Evolutionary conservation across 2,888 invertebrate genomes (phyloP).

Genomic region (Cheilosia variabilis): DNA sequence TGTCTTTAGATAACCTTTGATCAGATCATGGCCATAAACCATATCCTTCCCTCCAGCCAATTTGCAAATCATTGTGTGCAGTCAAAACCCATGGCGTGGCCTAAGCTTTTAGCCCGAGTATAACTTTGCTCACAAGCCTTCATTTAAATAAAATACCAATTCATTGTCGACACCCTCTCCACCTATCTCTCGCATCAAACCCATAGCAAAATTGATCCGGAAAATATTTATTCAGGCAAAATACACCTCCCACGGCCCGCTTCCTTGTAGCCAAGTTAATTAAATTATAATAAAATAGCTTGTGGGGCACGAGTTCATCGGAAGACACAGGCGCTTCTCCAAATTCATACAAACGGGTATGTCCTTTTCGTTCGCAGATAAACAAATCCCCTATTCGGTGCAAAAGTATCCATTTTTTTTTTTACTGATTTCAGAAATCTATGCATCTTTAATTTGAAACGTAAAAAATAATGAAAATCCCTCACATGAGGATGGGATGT

Average conservation of each 20-base stretch:
- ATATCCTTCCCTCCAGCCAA: conserved; percentile 6
- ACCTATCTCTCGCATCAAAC: background rate
- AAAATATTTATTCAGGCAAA: conserved; percentile 55
- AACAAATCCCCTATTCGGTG: conserved; percentile 5
- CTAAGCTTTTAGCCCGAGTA: conserved; percentile 44
- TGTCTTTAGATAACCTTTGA: conserved; percentile 66
- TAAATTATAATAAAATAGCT: conserved; percentile 69
- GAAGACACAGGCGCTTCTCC: conserved; percentile 20
- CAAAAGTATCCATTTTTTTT: background rate
- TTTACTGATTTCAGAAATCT: background rate
- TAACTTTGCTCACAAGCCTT: conserved; percentile 55
- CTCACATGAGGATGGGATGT: conserved; percentile 6
- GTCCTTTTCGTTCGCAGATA: conserved; percentile 17
- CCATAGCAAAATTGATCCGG: conserved; percentile 53
- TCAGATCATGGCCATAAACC: conserved; percentile 51
- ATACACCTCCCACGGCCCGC: background rate
- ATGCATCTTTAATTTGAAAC: background rate
- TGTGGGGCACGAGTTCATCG: conserved; percentile 33
- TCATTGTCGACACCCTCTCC: conserved; percentile 36
- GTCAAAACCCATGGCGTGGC: conserved; percentile 39
- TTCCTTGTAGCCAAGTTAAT: conserved; percentile 54
- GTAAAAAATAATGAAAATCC: background rate
- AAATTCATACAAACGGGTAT: background rate
- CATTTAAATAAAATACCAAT: conserved; percentile 71
- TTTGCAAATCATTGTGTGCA: conserved; percentile 40